Conservation (phyloP, 2,113 vertebrate genomes). For the Sula dactylatra region DNA sequence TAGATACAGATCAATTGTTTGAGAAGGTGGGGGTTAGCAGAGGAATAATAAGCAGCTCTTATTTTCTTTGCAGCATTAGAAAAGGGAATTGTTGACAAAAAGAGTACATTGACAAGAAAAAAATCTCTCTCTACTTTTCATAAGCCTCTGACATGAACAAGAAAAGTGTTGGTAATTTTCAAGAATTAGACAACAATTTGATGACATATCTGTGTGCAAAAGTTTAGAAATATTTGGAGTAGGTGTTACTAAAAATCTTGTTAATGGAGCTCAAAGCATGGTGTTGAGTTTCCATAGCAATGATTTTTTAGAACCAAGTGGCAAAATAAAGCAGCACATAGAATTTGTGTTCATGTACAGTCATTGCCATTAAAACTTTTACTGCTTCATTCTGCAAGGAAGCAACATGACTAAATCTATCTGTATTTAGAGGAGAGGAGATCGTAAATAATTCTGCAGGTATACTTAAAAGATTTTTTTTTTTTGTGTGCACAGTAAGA, state of each 20-base stretch:
- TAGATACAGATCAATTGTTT: neutral
- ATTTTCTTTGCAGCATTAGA: neutral
- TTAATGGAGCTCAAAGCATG: neutral
- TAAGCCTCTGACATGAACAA: neutral
- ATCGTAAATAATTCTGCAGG: neutral
- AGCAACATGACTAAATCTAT: neutral
- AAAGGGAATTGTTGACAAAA: neutral
- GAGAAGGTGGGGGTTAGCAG: neutral
- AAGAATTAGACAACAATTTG: neutral
- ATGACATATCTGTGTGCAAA: neutral
- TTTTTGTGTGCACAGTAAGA: neutral
- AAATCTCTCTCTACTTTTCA: neutral
- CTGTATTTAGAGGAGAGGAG: neutral
- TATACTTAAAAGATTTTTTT: neutral
- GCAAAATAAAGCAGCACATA: neutral
- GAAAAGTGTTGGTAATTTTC: neutral
- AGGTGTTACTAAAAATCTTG: neutral
- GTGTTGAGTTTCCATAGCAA: neutral
- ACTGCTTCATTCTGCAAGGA: neutral
- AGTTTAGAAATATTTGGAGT: neutral
- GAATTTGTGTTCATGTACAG: neutral
- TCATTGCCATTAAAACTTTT: neutral
- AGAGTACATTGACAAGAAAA: neutral
- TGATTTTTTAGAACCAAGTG: neutral
- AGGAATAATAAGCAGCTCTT: neutral